phyloP scores from a whole-genome alignment of 1,140 invertebrate genomes.

The Solenopsis fugax region DNA sequence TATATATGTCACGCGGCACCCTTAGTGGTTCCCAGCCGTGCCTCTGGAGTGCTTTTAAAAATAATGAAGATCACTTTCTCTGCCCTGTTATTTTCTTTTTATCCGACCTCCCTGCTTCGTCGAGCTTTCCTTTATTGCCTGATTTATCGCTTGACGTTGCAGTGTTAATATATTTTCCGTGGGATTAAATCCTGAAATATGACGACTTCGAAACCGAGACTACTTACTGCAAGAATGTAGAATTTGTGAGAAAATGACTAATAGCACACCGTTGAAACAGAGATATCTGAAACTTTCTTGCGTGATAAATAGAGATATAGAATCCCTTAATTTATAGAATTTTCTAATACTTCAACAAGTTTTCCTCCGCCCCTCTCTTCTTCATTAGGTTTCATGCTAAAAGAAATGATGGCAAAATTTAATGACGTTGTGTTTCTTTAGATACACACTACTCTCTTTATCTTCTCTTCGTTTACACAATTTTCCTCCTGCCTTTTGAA shows the following conservation, averaged over 20 bases:
- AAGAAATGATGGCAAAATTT: constrained; percentile 22
- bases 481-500: constrained; percentile 19
- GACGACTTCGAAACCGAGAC: constrained; percentile 41
- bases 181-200: constrained; percentile 76
- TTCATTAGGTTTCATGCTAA: neutral
- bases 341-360: constrained; percentile 17
- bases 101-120: constrained; percentile 65
- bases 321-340: constrained; percentile 38
- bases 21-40: constrained; percentile 45
- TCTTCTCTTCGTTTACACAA: constrained; percentile 22
- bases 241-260: constrained; percentile 33
- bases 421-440: constrained; percentile 22
- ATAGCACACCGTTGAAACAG: constrained; percentile 10
- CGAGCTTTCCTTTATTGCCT: constrained; percentile 75
- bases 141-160: constrained; percentile 68
- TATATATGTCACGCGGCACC: constrained; percentile 48
- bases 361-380: neutral
- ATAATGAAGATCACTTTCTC: constrained; percentile 73
- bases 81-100: constrained; percentile 69
- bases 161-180: constrained; percentile 72
- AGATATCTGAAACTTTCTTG: constrained; percentile 31
- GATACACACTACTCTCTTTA: neutral
- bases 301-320: constrained; percentile 32
- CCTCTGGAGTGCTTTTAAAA: constrained; percentile 73
- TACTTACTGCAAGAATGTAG: constrained; percentile 42